Percentiles rank a stretch among this genome's conserved stretches.
These are phyloP conservation scores for Anisognathus igniventris DNA, from an alignment of 2,797 vertebrate species.

Conservation along the genomic window DNA sequence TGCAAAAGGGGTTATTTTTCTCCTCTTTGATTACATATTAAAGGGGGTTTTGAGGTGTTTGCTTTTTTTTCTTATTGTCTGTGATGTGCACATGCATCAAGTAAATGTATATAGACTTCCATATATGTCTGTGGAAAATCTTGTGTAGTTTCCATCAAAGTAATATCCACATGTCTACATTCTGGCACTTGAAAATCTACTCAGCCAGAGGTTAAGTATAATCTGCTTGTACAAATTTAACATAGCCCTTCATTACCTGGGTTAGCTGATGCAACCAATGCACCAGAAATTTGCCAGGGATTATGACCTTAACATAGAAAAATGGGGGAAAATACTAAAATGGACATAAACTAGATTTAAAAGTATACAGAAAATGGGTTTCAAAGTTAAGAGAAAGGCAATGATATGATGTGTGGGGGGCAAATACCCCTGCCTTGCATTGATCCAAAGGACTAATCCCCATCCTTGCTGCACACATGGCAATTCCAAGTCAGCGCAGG, in stretches of 20 bases:
- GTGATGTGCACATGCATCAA: neutral
- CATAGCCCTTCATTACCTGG: neutral
- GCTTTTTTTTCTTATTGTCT: neutral
- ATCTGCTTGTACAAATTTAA: neutral
- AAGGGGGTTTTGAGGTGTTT: rapidly evolving
- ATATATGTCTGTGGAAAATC: neutral
- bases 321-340: neutral
- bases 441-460: neutral
- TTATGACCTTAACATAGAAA: neutral
- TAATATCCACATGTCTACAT: neutral
- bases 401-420: neutral
- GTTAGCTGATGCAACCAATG: neutral
- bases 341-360: neutral
- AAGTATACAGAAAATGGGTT: neutral
- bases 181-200: neutral
- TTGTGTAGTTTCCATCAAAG: neutral
- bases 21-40: neutral
- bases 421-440: neutral
- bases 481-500: neutral
- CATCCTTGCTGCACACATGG: no score
- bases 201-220: neutral
- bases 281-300: neutral
- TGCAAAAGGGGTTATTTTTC: neutral
- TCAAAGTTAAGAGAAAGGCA: neutral
- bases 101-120: neutral